Percentiles rank a stretch among this genome's conserved stretches.
phyloP scores from a whole-genome alignment of 2,888 invertebrate species.

The Tipula unca region DNA sequence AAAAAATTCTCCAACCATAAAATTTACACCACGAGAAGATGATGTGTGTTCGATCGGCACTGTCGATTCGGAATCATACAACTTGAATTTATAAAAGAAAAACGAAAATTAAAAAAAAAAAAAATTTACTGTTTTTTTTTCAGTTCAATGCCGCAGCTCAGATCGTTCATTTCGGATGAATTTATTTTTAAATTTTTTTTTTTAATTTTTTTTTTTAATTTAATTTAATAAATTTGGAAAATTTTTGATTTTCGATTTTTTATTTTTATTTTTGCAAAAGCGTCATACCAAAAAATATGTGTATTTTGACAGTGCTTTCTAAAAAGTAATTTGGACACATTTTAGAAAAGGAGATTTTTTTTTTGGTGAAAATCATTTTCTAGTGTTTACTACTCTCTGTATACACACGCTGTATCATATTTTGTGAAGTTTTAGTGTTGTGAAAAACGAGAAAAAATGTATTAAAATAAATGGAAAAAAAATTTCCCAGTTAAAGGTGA shows the following conservation, averaged over 20 bases:
- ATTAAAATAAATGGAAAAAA: background rate
- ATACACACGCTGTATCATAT: background rate
- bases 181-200: background rate
- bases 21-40: background rate
- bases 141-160: slow-evolving; percentile 14
- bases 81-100: background rate
- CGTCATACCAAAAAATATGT: background rate
- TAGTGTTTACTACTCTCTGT: background rate
- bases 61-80: background rate
- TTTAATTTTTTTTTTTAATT: background rate
- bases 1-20: background rate
- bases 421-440: background rate
- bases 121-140: background rate
- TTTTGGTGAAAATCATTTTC: background rate
- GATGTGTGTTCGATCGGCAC: background rate
- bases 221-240: background rate
- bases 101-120: slow-evolving; percentile 2
- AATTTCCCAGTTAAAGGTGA: background rate
- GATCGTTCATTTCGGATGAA: background rate
- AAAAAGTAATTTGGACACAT: background rate
- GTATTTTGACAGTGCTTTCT: background rate
- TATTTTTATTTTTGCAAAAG: background rate
- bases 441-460: background rate
- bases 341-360: background rate
- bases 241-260: background rate